phyloP scores from a whole-genome alignment of 2,113 vertebrate species.

The Alligator sinensis region DNA sequence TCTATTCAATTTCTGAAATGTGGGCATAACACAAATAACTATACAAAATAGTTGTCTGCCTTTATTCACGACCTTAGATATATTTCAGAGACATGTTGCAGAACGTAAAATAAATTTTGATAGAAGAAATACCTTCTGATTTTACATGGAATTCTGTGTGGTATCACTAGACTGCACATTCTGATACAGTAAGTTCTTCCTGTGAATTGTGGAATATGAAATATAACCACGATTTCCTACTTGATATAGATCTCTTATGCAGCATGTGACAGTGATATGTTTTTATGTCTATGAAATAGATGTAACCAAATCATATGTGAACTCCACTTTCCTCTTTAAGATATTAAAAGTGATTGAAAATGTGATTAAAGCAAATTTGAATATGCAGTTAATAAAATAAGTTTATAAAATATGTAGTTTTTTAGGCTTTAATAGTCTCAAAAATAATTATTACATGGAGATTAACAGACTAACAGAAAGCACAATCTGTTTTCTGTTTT shows the following conservation, averaged over 20 bases:
- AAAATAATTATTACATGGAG: background rate
- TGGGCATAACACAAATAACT: background rate
- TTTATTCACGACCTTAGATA: constrained; percentile 22
- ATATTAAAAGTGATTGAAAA: background rate
- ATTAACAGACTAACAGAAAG: background rate
- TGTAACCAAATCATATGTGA: background rate
- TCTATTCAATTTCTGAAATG: constrained; percentile 21
- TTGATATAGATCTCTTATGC: background rate
- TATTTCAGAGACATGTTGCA: constrained; percentile 1
- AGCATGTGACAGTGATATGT: background rate
- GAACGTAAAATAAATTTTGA: constrained; percentile 34
- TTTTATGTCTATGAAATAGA: constrained; percentile 7
- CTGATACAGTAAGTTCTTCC: constrained; percentile 14
- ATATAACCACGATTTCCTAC: background rate
- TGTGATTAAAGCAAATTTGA: background rate
- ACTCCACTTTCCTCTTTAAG: background rate
- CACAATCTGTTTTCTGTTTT: background rate
- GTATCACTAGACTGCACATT: constrained; percentile 4
- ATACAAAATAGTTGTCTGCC: background rate
- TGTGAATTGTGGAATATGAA: constrained; percentile 39
- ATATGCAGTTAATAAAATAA: background rate
- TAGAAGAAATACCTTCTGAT: constrained; percentile 43
- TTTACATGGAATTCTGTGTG: background rate
- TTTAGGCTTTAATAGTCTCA: background rate
- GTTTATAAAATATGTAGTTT: background rate